phyloP scores from a whole-genome alignment of 2,797 vertebrate species.

The Poeciliopsis paucimaculata region DNA sequence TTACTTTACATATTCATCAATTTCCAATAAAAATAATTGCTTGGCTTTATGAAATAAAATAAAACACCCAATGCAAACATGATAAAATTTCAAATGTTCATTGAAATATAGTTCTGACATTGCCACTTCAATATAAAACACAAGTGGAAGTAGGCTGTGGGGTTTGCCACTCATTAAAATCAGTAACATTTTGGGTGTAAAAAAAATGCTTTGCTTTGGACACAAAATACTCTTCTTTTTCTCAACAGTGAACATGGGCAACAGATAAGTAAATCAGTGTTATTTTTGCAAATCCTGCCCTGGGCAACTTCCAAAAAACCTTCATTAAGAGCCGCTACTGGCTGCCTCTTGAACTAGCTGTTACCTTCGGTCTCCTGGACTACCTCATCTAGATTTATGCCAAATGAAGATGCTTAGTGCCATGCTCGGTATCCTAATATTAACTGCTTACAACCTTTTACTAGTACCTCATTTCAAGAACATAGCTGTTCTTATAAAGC shows the following conservation, averaged over 20 bases:
- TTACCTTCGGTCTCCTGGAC: not conserved
- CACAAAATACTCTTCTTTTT: not conserved
- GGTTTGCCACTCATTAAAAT: not conserved
- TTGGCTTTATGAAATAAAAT: not conserved
- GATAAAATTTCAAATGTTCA: not conserved
- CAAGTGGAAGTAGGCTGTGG: not conserved
- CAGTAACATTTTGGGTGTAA: not conserved
- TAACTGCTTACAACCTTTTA: not conserved
- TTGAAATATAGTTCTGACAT: not conserved
- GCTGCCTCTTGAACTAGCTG: not conserved
- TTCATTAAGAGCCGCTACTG: not conserved
- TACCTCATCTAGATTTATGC: not conserved
- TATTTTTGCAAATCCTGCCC: not conserved
- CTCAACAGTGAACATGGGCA: not conserved
- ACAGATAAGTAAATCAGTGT: not conserved
- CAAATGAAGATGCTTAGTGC: not conserved
- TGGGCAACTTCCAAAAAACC: not conserved
- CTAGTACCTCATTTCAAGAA: not conserved
- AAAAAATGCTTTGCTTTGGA: not conserved
- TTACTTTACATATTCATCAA: not conserved
- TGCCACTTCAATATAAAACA: too few species aligned
- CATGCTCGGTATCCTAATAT: not conserved
- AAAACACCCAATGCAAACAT: not conserved
- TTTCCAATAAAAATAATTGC: not conserved
- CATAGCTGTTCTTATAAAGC: not conserved